Base-by-base conservation (phyloP, 2,888 invertebrate genomes). In the Lucinisca nassula region DNA sequence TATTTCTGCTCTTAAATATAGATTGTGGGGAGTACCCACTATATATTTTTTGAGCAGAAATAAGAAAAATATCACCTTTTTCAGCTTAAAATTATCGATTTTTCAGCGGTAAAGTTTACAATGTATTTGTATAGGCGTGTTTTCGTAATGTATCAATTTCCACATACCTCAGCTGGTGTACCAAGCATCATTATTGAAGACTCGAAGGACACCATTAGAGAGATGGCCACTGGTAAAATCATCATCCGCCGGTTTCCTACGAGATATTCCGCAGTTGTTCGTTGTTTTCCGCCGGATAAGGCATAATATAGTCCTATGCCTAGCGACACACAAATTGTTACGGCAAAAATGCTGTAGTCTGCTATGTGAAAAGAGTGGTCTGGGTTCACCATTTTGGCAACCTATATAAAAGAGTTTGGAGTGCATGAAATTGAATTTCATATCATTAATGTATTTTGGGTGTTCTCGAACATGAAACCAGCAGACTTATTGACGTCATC, bases 281-380 rank as follows among this genome's bases (percentile, higher is more conserved):
- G 97, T 95, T 97, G 96, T 91, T 96, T 97, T 92, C 96, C 92
- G 37, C 93, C 97, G 38, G 97, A 97, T 92, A 97, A 97, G 94
- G 97, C 96, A 93, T 95, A 96, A 87, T 94, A 96, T 24, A 96
- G 81, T 0, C 96, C 96, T 73, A 96, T 95, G 10, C 95, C 92
- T 10, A 96, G 88, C 12, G 96, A 96, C 6, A 95, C 82, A 0
- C 88, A 88, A 37, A 96, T 89, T 38, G 95, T 95, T 0, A 93
- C 89, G 4, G 88, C 90, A 86, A 96, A 96, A 21, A 96, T 94
- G 40, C 94, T 82, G 90, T 95, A 96, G 88, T 92, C 92, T 3
- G 84, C 82, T 21, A 87, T 45, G 55, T 85, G 82, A 61, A 90
- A 87, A 10, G 58, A 27, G 70, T 82, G 85, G n/a, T 77, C 55